Conservation (phyloP, 1,140 invertebrate genomes). For the Nymphalis io region DNA sequence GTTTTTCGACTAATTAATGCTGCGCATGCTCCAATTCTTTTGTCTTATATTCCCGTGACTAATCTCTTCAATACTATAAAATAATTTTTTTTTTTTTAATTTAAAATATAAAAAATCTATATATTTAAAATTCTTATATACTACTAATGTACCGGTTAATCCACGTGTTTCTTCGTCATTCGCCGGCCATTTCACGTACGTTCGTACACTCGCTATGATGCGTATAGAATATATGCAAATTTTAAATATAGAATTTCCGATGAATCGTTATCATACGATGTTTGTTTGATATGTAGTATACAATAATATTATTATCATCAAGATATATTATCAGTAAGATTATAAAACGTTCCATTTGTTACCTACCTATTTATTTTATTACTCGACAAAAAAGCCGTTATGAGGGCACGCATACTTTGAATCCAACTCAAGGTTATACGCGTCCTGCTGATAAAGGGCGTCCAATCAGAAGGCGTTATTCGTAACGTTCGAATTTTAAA, state of each 20-base stretch:
- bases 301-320: constrained; percentile 10
- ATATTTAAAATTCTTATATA: background rate
- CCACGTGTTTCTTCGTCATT: constrained; percentile 33
- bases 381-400: constrained; percentile 58
- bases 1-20: constrained; percentile 4
- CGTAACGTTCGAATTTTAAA: constrained; percentile 62
- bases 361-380: constrained; percentile 18
- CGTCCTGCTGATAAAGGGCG: constrained; percentile 70
- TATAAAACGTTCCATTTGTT: background rate
- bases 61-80: background rate
- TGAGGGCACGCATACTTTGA: constrained; percentile 56
- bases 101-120: background rate
- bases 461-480: constrained; percentile 61
- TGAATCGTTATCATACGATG: background rate
- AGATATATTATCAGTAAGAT: background rate
- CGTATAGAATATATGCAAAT: background rate
- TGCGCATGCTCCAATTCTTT: constrained; percentile 29
- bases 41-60: constrained; percentile 7
- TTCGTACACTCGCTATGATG: background rate
- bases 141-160: background rate
- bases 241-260: background rate
- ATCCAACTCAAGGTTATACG: constrained; percentile 59
- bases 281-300: background rate
- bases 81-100: background rate
- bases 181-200: constrained; percentile 19